phyloP scores from a whole-genome alignment of 2,888 invertebrate species.

The Xanthorhoe designata region DNA sequence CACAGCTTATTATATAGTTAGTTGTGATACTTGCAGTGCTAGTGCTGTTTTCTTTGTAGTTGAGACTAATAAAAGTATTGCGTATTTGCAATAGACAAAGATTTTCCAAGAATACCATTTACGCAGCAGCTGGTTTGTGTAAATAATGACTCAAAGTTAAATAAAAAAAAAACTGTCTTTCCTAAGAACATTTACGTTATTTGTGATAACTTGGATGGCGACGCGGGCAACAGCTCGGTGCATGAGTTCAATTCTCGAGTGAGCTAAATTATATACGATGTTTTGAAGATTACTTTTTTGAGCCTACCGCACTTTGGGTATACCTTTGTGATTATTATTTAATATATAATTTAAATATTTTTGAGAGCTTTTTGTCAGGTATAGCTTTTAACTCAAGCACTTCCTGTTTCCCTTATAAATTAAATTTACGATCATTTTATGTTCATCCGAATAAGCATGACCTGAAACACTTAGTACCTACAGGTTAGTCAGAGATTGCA shows the following conservation, averaged over 20 bases:
- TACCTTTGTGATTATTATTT: no score
- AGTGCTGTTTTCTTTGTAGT: conserved; percentile 20
- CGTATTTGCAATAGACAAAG: conserved; percentile 27
- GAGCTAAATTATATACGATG: no score
- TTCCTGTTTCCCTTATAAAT: conserved; percentile 27
- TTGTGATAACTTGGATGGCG: neutral
- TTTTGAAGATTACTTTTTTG: no score
- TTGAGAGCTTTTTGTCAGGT: no score
- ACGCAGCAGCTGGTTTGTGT: conserved; percentile 12
- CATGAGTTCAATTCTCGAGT: no score
- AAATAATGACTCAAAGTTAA: conserved; percentile 14
- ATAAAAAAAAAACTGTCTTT: neutral
- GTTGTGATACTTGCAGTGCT: conserved; percentile 9
- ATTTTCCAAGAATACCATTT: conserved; percentile 20
- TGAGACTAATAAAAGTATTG: conserved; percentile 13
- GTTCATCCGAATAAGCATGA: conserved; percentile 42
- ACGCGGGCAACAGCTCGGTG: no score
- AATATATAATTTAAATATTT: no score
- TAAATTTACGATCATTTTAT: conserved; percentile 23
- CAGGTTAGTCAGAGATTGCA: conserved; percentile 65
- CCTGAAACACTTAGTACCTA: conserved; percentile 52
- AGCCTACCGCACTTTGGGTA: no score
- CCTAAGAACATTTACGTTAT: neutral
- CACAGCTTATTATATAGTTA: conserved; percentile 4
- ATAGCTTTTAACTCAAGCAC: neutral